A percentile compares a stretch with the other conserved stretches of the same genome.
Evolutionary conservation across 1,140 invertebrate species (phyloP).

Genomic region (Zophobas morio): DNA sequence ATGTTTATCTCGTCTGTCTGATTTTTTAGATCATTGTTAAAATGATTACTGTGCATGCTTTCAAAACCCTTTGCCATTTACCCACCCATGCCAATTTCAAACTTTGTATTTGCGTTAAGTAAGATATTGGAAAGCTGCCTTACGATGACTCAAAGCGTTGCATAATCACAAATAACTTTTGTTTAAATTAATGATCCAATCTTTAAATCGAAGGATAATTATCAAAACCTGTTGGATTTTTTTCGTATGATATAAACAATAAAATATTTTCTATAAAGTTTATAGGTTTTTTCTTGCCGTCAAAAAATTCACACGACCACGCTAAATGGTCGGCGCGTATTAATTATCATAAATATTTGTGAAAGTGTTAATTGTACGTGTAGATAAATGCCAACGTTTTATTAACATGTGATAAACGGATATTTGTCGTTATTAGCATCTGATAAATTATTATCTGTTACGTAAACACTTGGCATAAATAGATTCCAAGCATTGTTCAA

Average conservation of each 20-base stretch:
- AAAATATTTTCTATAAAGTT: too few species aligned
- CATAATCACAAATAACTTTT: constrained; percentile 20
- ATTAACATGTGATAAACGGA: constrained; percentile 43
- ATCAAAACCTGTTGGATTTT: constrained; percentile 1
- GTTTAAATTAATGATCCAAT: background rate
- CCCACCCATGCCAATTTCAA: background rate
- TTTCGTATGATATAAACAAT: background rate
- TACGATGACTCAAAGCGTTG: constrained; percentile 32
- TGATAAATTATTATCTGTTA: constrained; percentile 42
- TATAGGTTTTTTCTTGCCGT: constrained; percentile 9
- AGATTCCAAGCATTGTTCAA: constrained; percentile 36
- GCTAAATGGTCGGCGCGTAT: constrained; percentile 30
- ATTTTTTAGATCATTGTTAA: background rate
- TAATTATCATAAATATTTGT: constrained; percentile 43
- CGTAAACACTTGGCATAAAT: constrained; percentile 40
- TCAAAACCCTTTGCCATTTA: constrained; percentile 4
- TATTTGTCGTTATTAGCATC: constrained; percentile 43
- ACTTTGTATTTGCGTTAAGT: constrained; percentile 29
- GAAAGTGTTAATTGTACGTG: constrained; percentile 42
- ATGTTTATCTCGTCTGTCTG: background rate
- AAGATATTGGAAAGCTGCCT: constrained; percentile 38
- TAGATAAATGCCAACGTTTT: constrained; percentile 38
- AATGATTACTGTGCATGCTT: constrained; percentile 22
- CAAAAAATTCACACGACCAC: constrained; percentile 34
- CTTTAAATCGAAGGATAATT: too few species aligned